phyloP scores from a whole-genome alignment of 2,113 vertebrate genomes.

The Amblyopsis rosae region DNA sequence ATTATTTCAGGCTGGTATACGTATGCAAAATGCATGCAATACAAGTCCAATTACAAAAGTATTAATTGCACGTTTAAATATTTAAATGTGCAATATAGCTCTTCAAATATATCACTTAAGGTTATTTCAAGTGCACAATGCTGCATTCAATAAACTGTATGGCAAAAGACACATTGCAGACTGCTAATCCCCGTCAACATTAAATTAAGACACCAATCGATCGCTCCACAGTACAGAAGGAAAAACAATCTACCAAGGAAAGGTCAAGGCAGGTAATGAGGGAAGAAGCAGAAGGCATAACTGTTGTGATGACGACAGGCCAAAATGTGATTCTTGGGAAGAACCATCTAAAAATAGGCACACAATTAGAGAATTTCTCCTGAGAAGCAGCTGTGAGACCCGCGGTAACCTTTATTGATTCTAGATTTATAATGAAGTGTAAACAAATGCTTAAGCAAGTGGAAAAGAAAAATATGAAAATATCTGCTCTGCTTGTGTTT shows the following conservation, averaged over 20 bases:
- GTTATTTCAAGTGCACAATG: background rate
- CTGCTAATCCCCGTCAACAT: conserved; percentile 53
- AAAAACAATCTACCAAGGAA: conserved; percentile 52
- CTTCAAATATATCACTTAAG: background rate
- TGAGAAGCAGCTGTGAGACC: conserved; percentile 5
- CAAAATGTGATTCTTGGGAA: conserved; percentile 44
- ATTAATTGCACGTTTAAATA: background rate
- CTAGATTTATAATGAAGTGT: background rate
- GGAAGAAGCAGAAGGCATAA: conserved; percentile 29
- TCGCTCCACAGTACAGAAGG: conserved; percentile 57
- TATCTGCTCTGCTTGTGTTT: conserved; percentile 2
- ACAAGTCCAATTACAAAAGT: too few relatives aligned
- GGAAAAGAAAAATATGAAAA: conserved; percentile 1
- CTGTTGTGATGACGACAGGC: conserved; percentile 47
- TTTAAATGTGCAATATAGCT: background rate
- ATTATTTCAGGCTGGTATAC: conserved; percentile 4
- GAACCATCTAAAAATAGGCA: conserved; percentile 55
- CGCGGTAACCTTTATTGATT: conserved; percentile 2
- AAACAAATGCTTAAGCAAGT: background rate
- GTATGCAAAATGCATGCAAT: background rate
- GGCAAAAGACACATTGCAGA: conserved; percentile 31
- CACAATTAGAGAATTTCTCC: conserved; percentile 42
- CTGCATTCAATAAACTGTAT: conserved; percentile 13
- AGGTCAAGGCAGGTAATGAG: conserved; percentile 67
- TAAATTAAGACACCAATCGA: conserved; percentile 60